These are phyloP conservation scores for Danio choprae DNA, from an alignment of 2,797 vertebrate genomes.

Conservation along the genomic window DNA sequence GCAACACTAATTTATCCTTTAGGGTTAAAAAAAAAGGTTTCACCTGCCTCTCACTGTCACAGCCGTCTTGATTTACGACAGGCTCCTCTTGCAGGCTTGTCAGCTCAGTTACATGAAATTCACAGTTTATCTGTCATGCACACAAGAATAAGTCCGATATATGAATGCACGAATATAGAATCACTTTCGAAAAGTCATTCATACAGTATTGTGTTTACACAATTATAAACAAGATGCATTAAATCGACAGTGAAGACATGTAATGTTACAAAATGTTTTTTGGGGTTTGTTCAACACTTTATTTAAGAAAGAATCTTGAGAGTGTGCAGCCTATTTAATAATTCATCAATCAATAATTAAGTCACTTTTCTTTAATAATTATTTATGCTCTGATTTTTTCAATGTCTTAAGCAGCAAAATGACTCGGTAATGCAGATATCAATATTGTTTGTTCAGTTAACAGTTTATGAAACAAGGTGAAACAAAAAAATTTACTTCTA, in stretches of 20 bases:
- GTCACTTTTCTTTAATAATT: too few relatives aligned
- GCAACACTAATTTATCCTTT: slow-evolving; percentile 30
- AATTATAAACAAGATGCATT: background rate
- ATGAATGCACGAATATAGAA: background rate
- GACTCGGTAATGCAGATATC: too few relatives aligned
- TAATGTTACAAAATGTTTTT: background rate
- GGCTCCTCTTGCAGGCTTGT: slow-evolving; percentile 14
- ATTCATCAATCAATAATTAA: too few relatives aligned
- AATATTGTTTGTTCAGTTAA: too few relatives aligned
- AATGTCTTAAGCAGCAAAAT: too few relatives aligned
- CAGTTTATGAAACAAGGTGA: too few relatives aligned
- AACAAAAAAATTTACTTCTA: too few relatives aligned
- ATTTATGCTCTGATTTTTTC: too few relatives aligned
- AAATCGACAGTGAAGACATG: background rate
- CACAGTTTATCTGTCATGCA: slow-evolving; percentile 1
- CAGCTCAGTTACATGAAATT: slow-evolving; percentile 40
- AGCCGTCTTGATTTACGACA: slow-evolving; percentile 52
- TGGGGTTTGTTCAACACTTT: background rate
- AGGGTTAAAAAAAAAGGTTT: slow-evolving; percentile 31
- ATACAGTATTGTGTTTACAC: background rate
- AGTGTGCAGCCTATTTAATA: too few relatives aligned
- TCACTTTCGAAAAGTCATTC: background rate
- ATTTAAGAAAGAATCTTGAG: background rate
- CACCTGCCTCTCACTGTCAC: slow-evolving; percentile 56
- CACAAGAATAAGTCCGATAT: background rate